A percentile compares a stretch with the other conserved stretches of the same genome.
Conservation (phyloP, 2,113 vertebrate genomes). For the Leucopternis melanops region DNA sequence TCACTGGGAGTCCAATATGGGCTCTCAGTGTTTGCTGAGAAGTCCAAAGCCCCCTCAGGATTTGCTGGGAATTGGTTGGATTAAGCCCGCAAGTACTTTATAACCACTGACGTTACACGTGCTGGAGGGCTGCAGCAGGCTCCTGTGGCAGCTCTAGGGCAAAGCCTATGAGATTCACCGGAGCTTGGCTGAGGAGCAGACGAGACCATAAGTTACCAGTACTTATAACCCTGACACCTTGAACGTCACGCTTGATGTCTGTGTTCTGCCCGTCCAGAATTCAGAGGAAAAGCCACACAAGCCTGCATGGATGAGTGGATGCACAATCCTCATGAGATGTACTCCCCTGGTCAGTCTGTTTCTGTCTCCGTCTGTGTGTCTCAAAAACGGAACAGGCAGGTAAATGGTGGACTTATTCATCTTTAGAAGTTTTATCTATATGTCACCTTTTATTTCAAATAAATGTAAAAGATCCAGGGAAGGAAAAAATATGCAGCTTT, state of each 20-base stretch:
- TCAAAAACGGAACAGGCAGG: slow-evolving; percentile 4
- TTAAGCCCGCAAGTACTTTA: neutral
- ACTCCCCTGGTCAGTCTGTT: neutral
- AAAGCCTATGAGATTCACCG: neutral
- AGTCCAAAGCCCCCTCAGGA: neutral
- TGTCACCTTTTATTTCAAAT: slow-evolving; percentile 21
- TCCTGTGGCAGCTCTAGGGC: neutral
- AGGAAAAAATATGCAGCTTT: neutral
- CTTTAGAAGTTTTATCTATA: neutral
- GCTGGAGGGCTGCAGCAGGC: neutral
- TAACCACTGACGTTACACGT: too few relatives aligned
- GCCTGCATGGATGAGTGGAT: neutral
- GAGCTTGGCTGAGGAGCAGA: neutral
- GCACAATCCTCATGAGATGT: neutral
- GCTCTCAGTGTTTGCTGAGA: neutral
- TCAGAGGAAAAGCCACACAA: neutral
- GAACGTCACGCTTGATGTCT: neutral
- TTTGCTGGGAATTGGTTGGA: neutral
- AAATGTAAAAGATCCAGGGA: neutral
- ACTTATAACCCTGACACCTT: neutral
- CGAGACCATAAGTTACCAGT: neutral
- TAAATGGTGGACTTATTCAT: neutral
- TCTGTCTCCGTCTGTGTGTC: neutral
- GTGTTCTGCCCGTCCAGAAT: neutral
- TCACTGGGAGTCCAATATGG: neutral